Base-by-base conservation (phyloP, 2,113 vertebrate genomes). In the Mustela nigripes region DNA sequence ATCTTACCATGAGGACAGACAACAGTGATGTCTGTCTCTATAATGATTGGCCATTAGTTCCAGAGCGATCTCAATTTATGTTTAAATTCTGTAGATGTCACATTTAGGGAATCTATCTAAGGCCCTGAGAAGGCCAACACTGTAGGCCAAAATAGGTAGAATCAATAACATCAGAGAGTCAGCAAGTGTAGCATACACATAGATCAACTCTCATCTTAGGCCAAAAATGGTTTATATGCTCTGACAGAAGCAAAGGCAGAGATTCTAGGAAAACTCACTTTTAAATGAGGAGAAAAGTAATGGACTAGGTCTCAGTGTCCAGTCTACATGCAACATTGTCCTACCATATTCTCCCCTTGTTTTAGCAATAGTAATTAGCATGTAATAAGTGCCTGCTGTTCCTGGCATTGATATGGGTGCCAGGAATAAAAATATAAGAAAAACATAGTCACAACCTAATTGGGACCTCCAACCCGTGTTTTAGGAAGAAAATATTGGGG, bases 341-440 rank as follows among this genome's bases (percentile, higher is more conserved):
- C 45, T 60, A 53, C 10, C 31, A 36, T 56, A 83, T 2, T 94
- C 81, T 24, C 5, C 5, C 1, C 31, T 36, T 56, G 15, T 83
- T 82, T 85, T 89, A 82, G 82, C 36, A 87, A 65, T 3, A 65
- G 3, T 65, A 71, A 60, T 76, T 83, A 87, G 56, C 33, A 65
- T 88, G 84, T 63, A 91, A 53, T 88, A 58, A 90, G 42, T 96
- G 16, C 1, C 4, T 91, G 69, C 22, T 69, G 8, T 91, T 28
- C 48, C 60, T 62, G 50, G 21, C 62, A n/a, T 80, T 89, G 33
- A 92, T 78, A 11, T 81, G 24, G 26, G 4, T 39, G 36, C 24
- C 31, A 81, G 81, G 42, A 24, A 67, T 89, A 82, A 86, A 88
- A 28, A 65, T 58, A 84, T 24, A 50, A 87, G 58, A 88, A 95